Evolutionary conservation across 92 coral and sea anemone genomes (phyloP).

Genomic region (Meandrina meandrites): DNA sequence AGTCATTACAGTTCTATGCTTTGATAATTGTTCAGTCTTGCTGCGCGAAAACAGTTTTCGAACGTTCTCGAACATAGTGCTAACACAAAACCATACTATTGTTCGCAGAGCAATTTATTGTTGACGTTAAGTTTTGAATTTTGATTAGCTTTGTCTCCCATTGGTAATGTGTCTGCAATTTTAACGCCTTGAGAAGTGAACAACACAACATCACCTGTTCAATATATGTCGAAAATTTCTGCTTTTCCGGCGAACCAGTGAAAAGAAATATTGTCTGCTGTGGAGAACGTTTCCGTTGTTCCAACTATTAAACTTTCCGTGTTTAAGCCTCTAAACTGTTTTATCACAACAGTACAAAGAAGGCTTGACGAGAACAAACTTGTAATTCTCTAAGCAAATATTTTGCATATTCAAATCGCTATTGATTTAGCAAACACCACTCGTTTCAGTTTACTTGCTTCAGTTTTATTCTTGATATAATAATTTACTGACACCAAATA

Average conservation of each 20-base stretch:
- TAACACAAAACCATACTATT: not conserved
- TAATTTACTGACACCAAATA: conserved; percentile 12
- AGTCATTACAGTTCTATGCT: not conserved
- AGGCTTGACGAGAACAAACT: not conserved
- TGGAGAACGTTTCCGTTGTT: not conserved
- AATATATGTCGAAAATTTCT: not conserved
- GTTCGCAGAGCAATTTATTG: not conserved
- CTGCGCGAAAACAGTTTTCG: not conserved
- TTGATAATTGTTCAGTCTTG: not conserved
- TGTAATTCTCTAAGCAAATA: conserved; percentile 1
- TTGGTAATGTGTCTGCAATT: not conserved
- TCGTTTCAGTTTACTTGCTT: not conserved
- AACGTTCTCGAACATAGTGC: not conserved
- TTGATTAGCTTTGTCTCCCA: not conserved
- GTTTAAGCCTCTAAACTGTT: not conserved
- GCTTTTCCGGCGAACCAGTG: not conserved
- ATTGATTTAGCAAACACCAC: not conserved
- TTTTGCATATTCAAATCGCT: conserved; percentile 30
- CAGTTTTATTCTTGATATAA: not conserved
- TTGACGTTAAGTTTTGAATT: not conserved
- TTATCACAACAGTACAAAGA: not conserved
- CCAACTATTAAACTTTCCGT: not conserved
- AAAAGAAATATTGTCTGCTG: not conserved
- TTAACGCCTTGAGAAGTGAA: not conserved
- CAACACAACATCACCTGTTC: not conserved